Percentiles rank a stretch among this genome's conserved stretches.
These are phyloP conservation scores for Taphrorychus bicolor DNA, from an alignment of 2,888 invertebrate genomes.

Conservation along the genomic window DNA sequence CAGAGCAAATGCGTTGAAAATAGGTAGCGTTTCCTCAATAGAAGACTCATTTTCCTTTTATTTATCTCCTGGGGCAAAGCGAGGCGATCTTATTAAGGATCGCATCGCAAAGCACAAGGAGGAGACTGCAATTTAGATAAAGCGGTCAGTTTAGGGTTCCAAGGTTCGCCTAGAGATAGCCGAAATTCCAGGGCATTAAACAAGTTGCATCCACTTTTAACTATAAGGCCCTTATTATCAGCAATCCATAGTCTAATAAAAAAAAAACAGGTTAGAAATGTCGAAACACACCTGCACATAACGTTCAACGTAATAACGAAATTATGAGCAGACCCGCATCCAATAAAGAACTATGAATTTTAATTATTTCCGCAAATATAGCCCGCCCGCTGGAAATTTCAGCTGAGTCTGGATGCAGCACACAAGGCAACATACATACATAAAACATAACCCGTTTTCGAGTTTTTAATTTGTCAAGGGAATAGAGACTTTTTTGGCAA, in stretches of 20 bases:
- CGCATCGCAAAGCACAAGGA: neutral
- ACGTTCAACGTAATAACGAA: neutral
- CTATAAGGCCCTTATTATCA: too few relatives aligned
- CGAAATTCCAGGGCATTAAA: neutral
- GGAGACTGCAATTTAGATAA: neutral
- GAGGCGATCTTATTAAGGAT: neutral
- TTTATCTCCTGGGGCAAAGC: neutral
- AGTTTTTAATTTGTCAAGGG: constrained; percentile 32
- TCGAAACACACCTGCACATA: neutral
- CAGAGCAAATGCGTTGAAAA: neutral
- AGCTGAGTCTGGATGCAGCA: neutral
- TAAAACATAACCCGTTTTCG: constrained; percentile 29
- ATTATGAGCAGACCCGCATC: neutral
- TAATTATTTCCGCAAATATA: constrained; percentile 25
- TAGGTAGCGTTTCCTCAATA: neutral
- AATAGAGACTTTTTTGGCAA: too few relatives aligned
- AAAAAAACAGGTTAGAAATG: neutral
- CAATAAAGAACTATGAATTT: constrained; percentile 28
- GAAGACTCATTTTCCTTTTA: neutral
- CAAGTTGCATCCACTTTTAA: too few relatives aligned
- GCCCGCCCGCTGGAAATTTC: constrained; percentile 10
- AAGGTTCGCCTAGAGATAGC: neutral
- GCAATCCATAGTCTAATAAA: neutral
- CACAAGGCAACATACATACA: constrained; percentile 21
- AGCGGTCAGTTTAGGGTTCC: neutral